phyloP scores from a whole-genome alignment of 2,888 invertebrate genomes.

The Gasteruption jaculator region DNA sequence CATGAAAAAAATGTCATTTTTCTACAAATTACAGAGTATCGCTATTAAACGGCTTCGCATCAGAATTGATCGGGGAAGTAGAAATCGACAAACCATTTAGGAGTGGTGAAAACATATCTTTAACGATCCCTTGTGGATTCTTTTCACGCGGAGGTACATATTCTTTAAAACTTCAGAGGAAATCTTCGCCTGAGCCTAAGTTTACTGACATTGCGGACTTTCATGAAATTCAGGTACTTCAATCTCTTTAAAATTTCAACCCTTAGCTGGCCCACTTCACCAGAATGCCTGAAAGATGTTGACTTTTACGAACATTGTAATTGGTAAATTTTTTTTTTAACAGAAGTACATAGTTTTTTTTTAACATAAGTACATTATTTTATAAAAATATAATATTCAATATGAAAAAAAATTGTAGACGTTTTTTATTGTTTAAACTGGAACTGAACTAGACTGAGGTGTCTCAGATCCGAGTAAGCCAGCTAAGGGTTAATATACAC shows the following conservation, averaged over 20 bases:
- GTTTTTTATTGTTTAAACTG: no score
- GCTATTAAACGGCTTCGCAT: constrained; percentile 52
- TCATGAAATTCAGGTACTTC: constrained; percentile 37
- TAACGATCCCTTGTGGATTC: constrained; percentile 66
- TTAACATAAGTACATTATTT: neutral
- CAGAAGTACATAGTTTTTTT: constrained; percentile 8
- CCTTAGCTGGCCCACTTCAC: no score
- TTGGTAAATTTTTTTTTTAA: neutral
- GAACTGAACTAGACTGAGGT: no score
- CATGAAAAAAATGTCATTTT: no score
- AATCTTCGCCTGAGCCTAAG: constrained; percentile 33
- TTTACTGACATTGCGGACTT: constrained; percentile 32
- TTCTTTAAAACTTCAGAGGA: constrained; percentile 53
- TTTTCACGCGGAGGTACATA: constrained; percentile 70
- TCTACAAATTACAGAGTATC: no score
- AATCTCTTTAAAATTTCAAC: no score
- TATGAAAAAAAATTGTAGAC: no score
- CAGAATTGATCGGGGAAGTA: constrained; percentile 45
- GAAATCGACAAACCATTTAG: constrained; percentile 31
- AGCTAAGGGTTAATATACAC: no score
- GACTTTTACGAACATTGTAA: no score
- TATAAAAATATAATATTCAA: no score
- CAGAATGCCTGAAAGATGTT: no score
- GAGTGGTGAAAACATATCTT: constrained; percentile 38
- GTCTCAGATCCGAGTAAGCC: no score